A percentile compares a stretch with the other conserved stretches of the same genome.
These are phyloP conservation scores for fruit fly (Drosophila melanogaster) DNA, from an alignment of 1,140 invertebrate genomes.

Conservation along the genomic window DNA sequence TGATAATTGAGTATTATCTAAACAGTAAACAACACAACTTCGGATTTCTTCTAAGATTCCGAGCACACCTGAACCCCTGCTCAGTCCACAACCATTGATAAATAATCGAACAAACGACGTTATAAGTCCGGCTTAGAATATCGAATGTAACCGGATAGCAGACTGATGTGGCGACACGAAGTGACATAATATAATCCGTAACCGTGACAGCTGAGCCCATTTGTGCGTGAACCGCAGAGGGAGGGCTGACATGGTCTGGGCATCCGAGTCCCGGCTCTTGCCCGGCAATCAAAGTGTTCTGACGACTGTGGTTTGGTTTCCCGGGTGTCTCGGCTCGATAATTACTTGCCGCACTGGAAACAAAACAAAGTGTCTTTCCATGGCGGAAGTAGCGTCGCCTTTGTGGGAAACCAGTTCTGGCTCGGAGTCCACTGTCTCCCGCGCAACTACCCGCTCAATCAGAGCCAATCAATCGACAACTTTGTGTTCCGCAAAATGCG, in stretches of 20 bases:
- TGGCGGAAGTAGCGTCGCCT: slow-evolving; percentile 63
- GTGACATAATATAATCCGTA: slow-evolving; percentile 76
- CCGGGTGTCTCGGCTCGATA: slow-evolving; percentile 22
- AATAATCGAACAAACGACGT: slow-evolving; percentile 21
- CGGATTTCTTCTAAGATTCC: not conserved
- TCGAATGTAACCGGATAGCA: slow-evolving; percentile 25
- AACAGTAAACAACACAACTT: slow-evolving; percentile 7
- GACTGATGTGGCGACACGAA: slow-evolving; percentile 36
- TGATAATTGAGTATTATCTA: slow-evolving; percentile 1
- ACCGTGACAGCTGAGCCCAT: slow-evolving; percentile 72
- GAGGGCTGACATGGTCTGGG: slow-evolving; percentile 24
- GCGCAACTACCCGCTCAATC: slow-evolving; percentile 67
- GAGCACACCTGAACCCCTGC: slow-evolving; percentile 5
- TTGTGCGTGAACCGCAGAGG: slow-evolving; percentile 55
- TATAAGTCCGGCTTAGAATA: slow-evolving; percentile 63
- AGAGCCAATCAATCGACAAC: slow-evolving; percentile 74
- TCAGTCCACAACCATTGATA: slow-evolving; percentile 30
- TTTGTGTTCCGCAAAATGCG: slow-evolving; percentile 69
- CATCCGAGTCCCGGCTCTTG: slow-evolving; percentile 21
- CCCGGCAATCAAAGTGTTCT: slow-evolving; percentile 37
- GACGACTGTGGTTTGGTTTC: slow-evolving; percentile 30
- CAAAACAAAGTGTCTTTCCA: slow-evolving; percentile 52
- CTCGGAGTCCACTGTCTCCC: slow-evolving; percentile 60
- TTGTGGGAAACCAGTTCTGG: slow-evolving; percentile 69
- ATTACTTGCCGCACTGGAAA: slow-evolving; percentile 29